Percentiles rank a stretch among this genome's conserved stretches.
These are phyloP conservation scores for Hepsetus odoe DNA, from an alignment of 2,113 vertebrate genomes.

Conservation along the genomic window DNA sequence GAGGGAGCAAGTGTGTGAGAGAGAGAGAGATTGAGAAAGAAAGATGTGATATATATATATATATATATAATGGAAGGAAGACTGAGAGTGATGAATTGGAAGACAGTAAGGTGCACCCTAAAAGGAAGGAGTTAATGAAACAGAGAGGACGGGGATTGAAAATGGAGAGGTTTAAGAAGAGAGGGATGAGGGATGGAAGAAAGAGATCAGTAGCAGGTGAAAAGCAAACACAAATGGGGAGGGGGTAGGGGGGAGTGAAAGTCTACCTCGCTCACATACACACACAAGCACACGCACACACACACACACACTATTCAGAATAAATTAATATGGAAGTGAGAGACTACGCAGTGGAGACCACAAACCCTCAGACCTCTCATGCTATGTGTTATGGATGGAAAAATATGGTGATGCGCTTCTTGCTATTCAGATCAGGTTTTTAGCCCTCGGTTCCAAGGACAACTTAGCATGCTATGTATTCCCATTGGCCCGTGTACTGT, in stretches of 20 bases:
- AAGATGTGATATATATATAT: not conserved
- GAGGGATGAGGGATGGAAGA: not conserved
- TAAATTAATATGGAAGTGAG: constrained; percentile 24
- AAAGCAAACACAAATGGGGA: not conserved
- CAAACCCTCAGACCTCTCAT: constrained; percentile 23
- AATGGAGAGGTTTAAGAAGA: constrained; percentile 4
- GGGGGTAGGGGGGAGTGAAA: not conserved
- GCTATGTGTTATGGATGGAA: not conserved
- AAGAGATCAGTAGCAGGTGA: not conserved
- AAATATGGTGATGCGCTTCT: constrained; percentile 6
- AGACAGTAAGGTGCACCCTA: constrained; percentile 24
- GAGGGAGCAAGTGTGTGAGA: not conserved
- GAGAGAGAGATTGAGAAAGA: not conserved
- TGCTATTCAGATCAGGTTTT: constrained; percentile 32
- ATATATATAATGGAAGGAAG: constrained; percentile 23
- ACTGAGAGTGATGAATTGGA: constrained; percentile 25
- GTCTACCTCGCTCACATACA: not conserved
- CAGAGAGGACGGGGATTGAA: constrained; percentile 1
- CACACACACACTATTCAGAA: constrained; percentile 9
- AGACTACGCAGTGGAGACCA: not conserved
- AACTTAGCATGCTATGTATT: not conserved
- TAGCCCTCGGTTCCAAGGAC: constrained; percentile 2
- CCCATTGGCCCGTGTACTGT: not conserved
- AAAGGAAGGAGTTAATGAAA: constrained; percentile 24
- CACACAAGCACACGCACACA: not conserved